Base-by-base conservation (phyloP, 2,888 invertebrate species). In the Syrphus vitripennis region DNA sequence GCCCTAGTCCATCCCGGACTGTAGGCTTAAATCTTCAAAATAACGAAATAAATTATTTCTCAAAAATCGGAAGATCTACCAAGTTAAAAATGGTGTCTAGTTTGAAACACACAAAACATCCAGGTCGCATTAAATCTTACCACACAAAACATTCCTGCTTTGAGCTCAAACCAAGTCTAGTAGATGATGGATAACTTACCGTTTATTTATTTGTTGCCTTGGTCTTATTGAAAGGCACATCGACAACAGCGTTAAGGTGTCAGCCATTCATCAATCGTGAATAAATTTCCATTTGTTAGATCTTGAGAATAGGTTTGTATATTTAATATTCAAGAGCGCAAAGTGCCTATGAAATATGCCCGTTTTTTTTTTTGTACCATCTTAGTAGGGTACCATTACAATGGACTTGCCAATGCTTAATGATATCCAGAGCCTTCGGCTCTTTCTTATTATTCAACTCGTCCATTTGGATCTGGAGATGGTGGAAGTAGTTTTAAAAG, bases 201-300 rank as follows among this genome's bases (percentile, higher is more conserved):
- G n/a, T 53, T 24, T 29, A 26, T 16, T 9, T 53, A 53, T 29
- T 26, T 53, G n/a, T 26, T 29, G n/a, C 26, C 50, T 26, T 26
- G 24, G 3, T 7, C 1, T 29, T 40, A 42, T 29, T 26, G 48
- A 37, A 48, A 21, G 19, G 10, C 42, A 61, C 19, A 50, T 61
- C 37, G 61, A 61, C 4, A 19, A 63, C 16, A 72, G 37, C 37
- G 12, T 40, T 53, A 34, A 79, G 70, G 55, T 79, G 74, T 70
- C 63, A 75, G 79, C 75, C 63, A 79, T 80, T 75, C 75, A 80
- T 83, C 80, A 80, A 84, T 83, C 75, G 74, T 65, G 75, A 72
- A 63, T 72, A 48, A 61, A 70, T 63, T 74, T 79, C 79, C 21
- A 70, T 79, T 75, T 75, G 74, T 55, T 37, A 72, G 67, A 72